These are phyloP conservation scores for Entomobrya proxima DNA, from an alignment of 2,888 invertebrate species.

Conservation along the genomic window DNA sequence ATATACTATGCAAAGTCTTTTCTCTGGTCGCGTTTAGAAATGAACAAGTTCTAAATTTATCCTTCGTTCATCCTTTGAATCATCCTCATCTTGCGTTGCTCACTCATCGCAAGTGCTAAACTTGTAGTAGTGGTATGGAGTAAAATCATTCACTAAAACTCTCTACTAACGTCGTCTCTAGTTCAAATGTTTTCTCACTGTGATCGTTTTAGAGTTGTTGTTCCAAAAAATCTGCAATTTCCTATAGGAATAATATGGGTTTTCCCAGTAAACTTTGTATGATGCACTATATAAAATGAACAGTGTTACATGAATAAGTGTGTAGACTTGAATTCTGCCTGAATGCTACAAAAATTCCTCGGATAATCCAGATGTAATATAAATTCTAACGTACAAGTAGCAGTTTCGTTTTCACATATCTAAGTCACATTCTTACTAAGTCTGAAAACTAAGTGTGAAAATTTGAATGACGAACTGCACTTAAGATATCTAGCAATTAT, in stretches of 20 bases:
- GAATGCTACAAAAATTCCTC: no score
- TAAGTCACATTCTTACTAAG: no score
- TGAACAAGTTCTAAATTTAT: constrained; percentile 48
- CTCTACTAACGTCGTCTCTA: neutral
- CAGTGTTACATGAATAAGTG: no score
- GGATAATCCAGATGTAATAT: no score
- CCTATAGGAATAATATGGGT: neutral
- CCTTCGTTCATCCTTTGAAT: neutral
- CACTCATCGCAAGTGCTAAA: constrained; percentile 1
- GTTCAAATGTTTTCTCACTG: neutral
- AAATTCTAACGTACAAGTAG: no score
- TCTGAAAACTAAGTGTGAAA: no score
- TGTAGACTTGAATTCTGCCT: no score
- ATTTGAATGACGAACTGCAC: no score
- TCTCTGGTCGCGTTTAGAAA: neutral
- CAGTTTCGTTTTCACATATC: no score
- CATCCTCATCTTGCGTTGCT: constrained; percentile 1
- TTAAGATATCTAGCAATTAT: no score
- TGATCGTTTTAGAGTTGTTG: neutral
- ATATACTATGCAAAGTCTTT: neutral
- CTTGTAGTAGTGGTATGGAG: neutral
- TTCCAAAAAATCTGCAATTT: constrained; percentile 28
- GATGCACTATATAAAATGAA: no score
- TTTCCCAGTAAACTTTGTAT: neutral
- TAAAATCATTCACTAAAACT: constrained; percentile 14